Percentiles rank a stretch among this genome's conserved stretches.
These are phyloP conservation scores for Chrysolophus pictus DNA, from an alignment of 2,797 vertebrate species.

Conservation along the genomic window DNA sequence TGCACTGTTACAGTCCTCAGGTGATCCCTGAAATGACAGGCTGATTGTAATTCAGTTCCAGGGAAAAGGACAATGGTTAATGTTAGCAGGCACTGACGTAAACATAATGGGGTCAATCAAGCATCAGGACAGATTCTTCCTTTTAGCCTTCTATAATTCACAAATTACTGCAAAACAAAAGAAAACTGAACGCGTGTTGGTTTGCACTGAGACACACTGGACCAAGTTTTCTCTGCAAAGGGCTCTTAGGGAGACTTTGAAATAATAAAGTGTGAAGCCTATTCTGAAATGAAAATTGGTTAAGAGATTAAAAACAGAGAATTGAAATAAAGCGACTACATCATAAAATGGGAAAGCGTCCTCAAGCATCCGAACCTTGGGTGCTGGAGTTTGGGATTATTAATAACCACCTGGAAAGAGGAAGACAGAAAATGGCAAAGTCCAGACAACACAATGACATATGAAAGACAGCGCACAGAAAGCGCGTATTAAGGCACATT, in stretches of 20 bases:
- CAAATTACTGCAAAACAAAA: not conserved
- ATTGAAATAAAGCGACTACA: not conserved
- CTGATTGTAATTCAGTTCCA: not conserved
- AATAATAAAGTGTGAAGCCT: not conserved
- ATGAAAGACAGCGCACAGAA: not conserved
- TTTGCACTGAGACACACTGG: not conserved
- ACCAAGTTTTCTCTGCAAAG: not conserved
- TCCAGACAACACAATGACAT: not conserved
- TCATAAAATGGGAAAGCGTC: rapidly evolving
- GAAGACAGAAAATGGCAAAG: conserved; percentile 33
- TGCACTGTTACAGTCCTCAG: not conserved
- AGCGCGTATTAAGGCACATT: not conserved
- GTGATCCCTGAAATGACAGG: rapidly evolving
- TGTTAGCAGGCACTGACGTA: not conserved
- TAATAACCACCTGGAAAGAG: conserved; percentile 41
- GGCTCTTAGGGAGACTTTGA: not conserved
- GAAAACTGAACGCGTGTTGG: rapidly evolving
- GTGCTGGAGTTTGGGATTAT: not conserved
- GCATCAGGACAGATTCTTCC: not conserved
- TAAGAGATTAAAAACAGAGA: not conserved
- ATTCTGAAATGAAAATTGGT: conserved; percentile 29
- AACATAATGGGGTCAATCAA: not conserved
- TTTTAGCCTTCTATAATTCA: not conserved
- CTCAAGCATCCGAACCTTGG: rapidly evolving
- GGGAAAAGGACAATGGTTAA: not conserved